phyloP scores from a whole-genome alignment of 2,888 invertebrate genomes.

The Lycocerus yunnanus region DNA sequence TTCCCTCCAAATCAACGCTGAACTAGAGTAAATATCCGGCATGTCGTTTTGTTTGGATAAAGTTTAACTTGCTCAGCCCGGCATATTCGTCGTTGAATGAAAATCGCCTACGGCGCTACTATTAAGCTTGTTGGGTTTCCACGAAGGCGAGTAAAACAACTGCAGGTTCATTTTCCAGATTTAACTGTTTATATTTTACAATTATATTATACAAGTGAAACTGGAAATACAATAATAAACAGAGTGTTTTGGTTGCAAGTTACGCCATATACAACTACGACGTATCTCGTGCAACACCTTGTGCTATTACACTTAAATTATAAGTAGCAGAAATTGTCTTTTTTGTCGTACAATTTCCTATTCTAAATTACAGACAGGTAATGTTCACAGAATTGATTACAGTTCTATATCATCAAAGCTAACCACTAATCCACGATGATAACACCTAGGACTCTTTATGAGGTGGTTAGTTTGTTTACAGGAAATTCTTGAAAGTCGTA shows the following conservation, averaged over 20 bases:
- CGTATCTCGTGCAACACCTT: constrained; percentile 11
- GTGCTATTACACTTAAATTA: constrained; percentile 22
- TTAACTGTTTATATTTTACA: constrained; percentile 46
- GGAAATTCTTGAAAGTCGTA: neutral
- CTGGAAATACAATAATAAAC: constrained; percentile 24
- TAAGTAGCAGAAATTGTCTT: constrained; percentile 22
- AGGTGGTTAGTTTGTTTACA: neutral
- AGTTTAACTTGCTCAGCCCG: too few relatives aligned
- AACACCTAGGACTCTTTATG: neutral
- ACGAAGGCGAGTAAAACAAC: too few relatives aligned
- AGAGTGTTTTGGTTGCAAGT: constrained; percentile 6
- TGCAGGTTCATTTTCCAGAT: neutral
- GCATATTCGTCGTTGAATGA: too few relatives aligned
- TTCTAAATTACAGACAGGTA: constrained; percentile 30
- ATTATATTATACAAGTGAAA: constrained; percentile 28
- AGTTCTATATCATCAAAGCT: constrained; percentile 12
- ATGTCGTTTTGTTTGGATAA: too few relatives aligned
- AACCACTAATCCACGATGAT: neutral
- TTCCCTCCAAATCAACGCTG: too few relatives aligned
- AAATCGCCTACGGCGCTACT: too few relatives aligned
- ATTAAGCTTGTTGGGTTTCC: too few relatives aligned
- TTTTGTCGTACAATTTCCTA: constrained; percentile 24
- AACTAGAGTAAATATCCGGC: too few relatives aligned
- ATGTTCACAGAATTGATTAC: constrained; percentile 29
- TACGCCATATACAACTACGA: constrained; percentile 28